phyloP scores from a whole-genome alignment of 1,140 invertebrate species.

The Caerostris extrusa region DNA sequence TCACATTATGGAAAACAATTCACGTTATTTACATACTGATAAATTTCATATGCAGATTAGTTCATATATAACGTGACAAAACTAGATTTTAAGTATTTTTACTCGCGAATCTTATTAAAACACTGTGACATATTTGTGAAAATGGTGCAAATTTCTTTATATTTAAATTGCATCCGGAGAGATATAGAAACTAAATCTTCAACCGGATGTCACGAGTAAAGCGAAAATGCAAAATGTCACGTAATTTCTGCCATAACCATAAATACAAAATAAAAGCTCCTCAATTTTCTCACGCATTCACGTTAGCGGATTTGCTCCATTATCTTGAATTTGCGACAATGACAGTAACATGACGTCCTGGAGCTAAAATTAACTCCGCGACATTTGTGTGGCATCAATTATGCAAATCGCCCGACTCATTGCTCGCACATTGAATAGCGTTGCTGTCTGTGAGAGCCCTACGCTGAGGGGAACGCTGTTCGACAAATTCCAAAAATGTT shows the following conservation, averaged over 20 bases:
- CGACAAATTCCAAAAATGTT: not conserved
- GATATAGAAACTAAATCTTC: not conserved
- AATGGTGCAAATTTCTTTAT: no score
- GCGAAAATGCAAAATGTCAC: not conserved
- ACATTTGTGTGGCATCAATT: conserved; percentile 29
- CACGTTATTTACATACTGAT: no score
- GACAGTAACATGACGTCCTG: not conserved
- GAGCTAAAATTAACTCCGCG: conserved; percentile 11
- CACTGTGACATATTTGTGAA: no score
- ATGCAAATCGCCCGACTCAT: conserved; percentile 35
- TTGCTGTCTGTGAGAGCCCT: not conserved
- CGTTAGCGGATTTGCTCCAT: not conserved
- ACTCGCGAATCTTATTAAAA: no score
- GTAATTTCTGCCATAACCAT: not conserved
- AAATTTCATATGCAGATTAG: no score
- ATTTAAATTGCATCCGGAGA: not conserved
- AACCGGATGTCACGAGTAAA: not conserved
- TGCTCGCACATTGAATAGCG: not conserved
- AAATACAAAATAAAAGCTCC: not conserved
- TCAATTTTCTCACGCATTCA: not conserved
- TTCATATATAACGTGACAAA: no score
- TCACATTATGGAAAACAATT: no score
- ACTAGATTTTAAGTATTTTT: no score
- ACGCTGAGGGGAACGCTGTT: not conserved
- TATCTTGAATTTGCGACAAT: not conserved